phyloP scores from a whole-genome alignment of 2,113 vertebrate genomes.

The Malurus alboscapulatus region DNA sequence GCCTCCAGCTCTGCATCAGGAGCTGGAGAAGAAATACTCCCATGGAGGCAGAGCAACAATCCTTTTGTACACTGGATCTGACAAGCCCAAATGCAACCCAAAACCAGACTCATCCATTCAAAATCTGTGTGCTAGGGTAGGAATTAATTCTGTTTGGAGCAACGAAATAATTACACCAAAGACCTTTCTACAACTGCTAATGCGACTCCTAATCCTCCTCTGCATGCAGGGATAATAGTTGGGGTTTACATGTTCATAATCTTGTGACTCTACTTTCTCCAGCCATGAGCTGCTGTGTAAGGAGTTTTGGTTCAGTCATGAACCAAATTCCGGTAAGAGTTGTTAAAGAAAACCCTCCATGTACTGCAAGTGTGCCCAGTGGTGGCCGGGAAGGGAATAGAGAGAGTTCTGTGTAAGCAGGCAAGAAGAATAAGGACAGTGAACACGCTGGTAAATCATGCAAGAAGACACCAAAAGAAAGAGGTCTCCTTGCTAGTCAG shows the following conservation, averaged over 20 bases:
- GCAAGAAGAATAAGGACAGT: neutral
- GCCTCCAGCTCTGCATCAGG: neutral
- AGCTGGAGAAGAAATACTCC: neutral
- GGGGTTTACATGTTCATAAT: neutral
- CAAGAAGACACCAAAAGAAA: neutral
- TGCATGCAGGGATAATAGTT: neutral
- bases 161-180: slow-evolving; percentile 9
- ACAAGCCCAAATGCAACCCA: neutral
- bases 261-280: slow-evolving; percentile 45
- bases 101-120: neutral
- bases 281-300: neutral
- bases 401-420: neutral
- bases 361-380: neutral
- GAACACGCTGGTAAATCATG: neutral
- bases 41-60: neutral
- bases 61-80: neutral
- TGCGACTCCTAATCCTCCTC: slow-evolving; percentile 6
- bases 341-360: neutral
- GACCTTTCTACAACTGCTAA: slow-evolving; percentile 15
- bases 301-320: neutral
- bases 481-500: neutral
- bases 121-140: neutral
- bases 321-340: neutral
- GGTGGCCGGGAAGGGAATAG: neutral
- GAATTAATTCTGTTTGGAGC: neutral